phyloP scores from a whole-genome alignment of 2,113 vertebrate genomes.

The Elephas maximus region DNA sequence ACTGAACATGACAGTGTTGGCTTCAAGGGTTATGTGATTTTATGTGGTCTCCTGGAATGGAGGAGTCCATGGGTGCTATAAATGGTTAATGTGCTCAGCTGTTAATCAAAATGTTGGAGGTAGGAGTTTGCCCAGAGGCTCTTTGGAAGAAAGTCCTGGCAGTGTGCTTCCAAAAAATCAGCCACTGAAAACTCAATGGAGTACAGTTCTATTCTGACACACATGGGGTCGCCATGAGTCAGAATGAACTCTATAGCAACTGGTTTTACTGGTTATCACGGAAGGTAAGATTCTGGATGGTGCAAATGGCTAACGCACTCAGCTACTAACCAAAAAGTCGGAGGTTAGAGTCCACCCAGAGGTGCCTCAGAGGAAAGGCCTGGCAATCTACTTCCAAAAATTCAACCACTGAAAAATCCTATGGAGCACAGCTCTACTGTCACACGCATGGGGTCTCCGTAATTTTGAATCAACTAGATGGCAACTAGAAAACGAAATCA shows the following conservation, averaged over 20 bases:
- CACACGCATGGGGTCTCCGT: background rate
- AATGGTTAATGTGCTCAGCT: background rate
- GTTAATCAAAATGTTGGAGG: background rate
- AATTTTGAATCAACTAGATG: background rate
- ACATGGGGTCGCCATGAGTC: background rate
- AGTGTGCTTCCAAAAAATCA: background rate
- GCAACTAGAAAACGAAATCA: background rate
- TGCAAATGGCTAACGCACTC: background rate
- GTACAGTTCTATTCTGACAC: too few species aligned
- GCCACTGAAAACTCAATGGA: background rate
- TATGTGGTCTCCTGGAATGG: background rate
- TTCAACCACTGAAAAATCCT: too few species aligned
- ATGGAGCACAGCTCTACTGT: background rate
- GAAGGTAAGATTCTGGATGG: background rate
- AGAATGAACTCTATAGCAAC: background rate
- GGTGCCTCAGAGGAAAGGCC: too few species aligned
- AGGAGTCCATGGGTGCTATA: background rate
- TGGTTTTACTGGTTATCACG: background rate
- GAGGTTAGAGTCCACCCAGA: too few species aligned
- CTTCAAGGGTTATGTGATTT: background rate
- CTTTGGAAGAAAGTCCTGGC: background rate
- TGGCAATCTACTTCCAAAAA: too few species aligned
- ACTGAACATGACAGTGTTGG: background rate
- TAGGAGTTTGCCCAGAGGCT: background rate
- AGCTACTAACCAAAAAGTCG: too few species aligned